Evolutionary conservation across 2,797 vertebrate species (phyloP).

Genomic region (Typhlichthys eigenmanni): DNA sequence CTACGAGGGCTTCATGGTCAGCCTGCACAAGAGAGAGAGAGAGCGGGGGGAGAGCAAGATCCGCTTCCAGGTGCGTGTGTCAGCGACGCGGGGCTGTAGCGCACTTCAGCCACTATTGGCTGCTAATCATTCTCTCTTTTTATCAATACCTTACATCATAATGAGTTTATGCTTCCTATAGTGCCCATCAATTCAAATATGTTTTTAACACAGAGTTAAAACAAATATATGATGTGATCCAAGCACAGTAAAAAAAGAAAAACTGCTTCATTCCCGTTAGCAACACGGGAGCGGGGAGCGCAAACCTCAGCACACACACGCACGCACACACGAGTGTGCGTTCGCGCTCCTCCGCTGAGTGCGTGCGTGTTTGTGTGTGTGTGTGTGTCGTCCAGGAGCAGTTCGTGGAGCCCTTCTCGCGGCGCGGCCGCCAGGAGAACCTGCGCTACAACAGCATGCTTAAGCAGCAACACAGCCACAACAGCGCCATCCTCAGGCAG

Average conservation of each 20-base stretch:
- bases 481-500: constrained; percentile 81
- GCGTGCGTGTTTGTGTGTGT: background rate
- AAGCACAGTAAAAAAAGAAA: no score
- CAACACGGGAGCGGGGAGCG: no score
- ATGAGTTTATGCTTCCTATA: no score
- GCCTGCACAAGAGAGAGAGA: constrained; percentile 88
- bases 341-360: background rate
- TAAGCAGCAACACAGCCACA: constrained; percentile 89
- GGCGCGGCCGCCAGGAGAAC: constrained; percentile 91
- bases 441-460: constrained; percentile 94
- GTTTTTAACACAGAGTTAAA: no score
- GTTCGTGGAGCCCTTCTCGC: constrained; percentile 92
- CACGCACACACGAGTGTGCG: constrained; percentile 5
- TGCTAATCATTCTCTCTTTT: no score
- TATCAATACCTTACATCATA: no score
- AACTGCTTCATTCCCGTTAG: no score
- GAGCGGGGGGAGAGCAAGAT: constrained; percentile 98
- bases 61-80: constrained; percentile 88
- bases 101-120: no score
- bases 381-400: constrained; percentile 77
- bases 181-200: no score
- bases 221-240: no score
- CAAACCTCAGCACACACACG: background rate
- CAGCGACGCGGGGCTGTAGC: no score
- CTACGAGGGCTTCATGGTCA: constrained; percentile 94